Base-by-base conservation (phyloP, 2,113 vertebrate species). In the Callospermophilus lateralis region DNA sequence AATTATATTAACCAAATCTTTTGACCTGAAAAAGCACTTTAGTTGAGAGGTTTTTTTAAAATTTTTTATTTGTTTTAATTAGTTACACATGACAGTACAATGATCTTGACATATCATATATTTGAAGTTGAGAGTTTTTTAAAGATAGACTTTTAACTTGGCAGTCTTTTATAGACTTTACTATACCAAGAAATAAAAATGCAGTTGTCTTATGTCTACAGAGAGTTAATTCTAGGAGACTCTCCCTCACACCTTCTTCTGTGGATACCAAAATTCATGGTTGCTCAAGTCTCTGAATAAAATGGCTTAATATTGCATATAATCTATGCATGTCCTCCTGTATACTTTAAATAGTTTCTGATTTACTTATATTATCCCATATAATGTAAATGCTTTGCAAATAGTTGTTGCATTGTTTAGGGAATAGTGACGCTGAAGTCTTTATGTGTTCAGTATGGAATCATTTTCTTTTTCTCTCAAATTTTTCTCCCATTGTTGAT, bases 21-120 rank as follows among this genome's bases (percentile, higher is more conserved):
- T 95, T 90, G 65, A 88, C 74, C 79, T 93, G 70, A 88, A 83
- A 96, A 93, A 51, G 34, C 16, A 85, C 30, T 15, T 83, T 77
- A 89, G 11, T 89, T 89, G 48, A 63, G 20, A 91, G 30, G 76
- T 89, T 86, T 90, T 90, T 39, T 45, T 45, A 7, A 45, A 45
- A 45, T 45, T 45, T 45, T 45, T 45, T 45, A 9, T 45, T 45
- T 45, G 42, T 45, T 45, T 45, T 45, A 45, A 45, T 45, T 45
- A 45, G 45, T 45, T 45, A 45, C 45, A 45, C 45, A 45, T 45
- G 45, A 45, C 42, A 45, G 42, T 45, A 45, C 42, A 45, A 45
- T 45, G 42, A 45, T 45, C 42, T 45, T 45, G 42, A 45, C 45
- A 45, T 45, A 45, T 45, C 45, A 45, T 45, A 45, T 45, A 42